These are phyloP conservation scores for Phocoena phocoena DNA, from an alignment of 2,113 vertebrate species.

Conservation along the genomic window DNA sequence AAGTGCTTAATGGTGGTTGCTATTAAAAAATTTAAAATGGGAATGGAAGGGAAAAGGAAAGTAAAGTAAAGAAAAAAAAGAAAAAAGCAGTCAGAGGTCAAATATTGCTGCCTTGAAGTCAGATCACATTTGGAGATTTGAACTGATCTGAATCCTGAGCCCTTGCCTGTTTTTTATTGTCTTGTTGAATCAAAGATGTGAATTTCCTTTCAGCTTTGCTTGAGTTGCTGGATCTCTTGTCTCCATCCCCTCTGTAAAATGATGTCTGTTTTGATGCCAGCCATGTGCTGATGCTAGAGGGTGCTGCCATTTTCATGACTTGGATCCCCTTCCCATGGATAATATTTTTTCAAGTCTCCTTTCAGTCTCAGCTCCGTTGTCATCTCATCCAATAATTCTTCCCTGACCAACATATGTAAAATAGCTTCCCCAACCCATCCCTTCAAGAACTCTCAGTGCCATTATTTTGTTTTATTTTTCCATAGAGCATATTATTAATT, in stretches of 20 bases:
- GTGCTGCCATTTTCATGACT: neutral
- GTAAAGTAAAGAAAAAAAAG: neutral
- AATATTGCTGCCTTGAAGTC: neutral
- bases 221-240: neutral
- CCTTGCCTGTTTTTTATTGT: slow-evolving; percentile 10
- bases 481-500: neutral
- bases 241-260: neutral
- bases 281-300: neutral
- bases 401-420: neutral
- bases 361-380: neutral
- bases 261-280: neutral
- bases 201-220: slow-evolving; percentile 26
- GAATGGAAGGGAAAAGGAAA: neutral
- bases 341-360: neutral
- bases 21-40: neutral
- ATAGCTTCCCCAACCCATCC: neutral
- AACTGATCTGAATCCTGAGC: neutral
- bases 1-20: neutral
- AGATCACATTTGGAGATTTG: neutral
- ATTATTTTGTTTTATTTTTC: slow-evolving; percentile 38
- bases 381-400: slow-evolving; percentile 9
- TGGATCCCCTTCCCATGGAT: neutral
- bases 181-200: neutral
- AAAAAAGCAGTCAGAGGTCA: neutral
- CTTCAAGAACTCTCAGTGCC: neutral